Conservation (phyloP, 2,113 vertebrate species). For the Vanacampus margaritifer region DNA sequence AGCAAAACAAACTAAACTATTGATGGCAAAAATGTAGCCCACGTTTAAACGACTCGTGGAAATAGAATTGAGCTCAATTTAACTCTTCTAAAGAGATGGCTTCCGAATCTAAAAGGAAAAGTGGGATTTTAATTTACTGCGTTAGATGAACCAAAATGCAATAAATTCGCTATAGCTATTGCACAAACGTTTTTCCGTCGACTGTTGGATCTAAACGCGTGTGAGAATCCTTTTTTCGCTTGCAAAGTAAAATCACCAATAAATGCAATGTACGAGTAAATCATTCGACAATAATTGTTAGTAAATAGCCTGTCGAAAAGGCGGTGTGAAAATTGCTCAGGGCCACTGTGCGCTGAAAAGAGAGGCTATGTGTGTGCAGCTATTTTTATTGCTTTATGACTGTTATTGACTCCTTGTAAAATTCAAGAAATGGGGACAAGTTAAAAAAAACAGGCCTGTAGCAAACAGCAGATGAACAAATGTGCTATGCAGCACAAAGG, state of each 20-base stretch:
- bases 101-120: not conserved
- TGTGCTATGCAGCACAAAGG: slow-evolving; percentile 33
- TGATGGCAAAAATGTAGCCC: not conserved
- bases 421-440: slow-evolving; percentile 56
- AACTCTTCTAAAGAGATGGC: not conserved
- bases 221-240: not conserved
- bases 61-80: not conserved
- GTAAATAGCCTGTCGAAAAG: slow-evolving; percentile 4
- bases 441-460: slow-evolving; percentile 56
- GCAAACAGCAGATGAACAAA: slow-evolving; percentile 58
- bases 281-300: slow-evolving; percentile 18
- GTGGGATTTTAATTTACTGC: not conserved
- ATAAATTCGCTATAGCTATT: not conserved
- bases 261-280: not conserved
- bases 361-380: slow-evolving; percentile 3
- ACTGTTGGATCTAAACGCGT: not conserved
- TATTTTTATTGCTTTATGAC: slow-evolving; percentile 66
- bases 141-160: not conserved
- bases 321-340: not conserved
- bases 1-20: not conserved
- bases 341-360: slow-evolving; percentile 4
- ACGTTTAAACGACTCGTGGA: not conserved
- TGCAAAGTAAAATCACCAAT: not conserved
- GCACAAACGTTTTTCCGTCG: not conserved
- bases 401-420: slow-evolving; percentile 69